Conservation (phyloP, 2,888 invertebrate species). For the Pseudococcus longispinus region DNA sequence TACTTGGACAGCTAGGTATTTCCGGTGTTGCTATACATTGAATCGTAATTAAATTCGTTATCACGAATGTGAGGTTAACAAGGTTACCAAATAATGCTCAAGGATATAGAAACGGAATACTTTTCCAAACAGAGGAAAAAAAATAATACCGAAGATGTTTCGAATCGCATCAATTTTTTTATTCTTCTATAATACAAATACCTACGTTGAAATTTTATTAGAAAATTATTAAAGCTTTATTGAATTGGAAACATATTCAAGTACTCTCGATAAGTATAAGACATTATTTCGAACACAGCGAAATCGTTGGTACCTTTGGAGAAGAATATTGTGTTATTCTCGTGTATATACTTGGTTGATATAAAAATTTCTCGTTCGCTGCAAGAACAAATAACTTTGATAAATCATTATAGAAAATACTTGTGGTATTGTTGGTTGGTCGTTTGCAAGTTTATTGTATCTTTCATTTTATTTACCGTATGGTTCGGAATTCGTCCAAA, state of each 20-base stretch:
- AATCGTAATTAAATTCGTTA: too few species aligned
- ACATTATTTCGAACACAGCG: neutral
- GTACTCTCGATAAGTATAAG: neutral
- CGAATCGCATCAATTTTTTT: neutral
- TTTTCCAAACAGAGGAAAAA: neutral
- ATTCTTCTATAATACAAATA: neutral
- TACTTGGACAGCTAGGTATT: too few species aligned
- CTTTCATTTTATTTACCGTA: neutral
- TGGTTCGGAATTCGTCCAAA: neutral
- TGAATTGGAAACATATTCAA: conserved; percentile 18
- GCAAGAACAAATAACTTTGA: neutral
- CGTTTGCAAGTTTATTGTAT: neutral
- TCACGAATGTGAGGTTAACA: neutral
- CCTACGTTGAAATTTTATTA: neutral
- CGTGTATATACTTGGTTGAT: neutral
- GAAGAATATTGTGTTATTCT: neutral
- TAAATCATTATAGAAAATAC: neutral
- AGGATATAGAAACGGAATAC: neutral
- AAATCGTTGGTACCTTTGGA: neutral
- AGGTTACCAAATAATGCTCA: neutral
- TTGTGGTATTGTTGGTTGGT: neutral
- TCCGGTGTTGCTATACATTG: too few species aligned
- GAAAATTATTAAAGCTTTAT: conserved; percentile 25
- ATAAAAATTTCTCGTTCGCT: neutral
- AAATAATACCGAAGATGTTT: neutral